These are phyloP conservation scores for Nemopilema nomurai DNA, from an alignment of 30 jellyfish, hydroid and myxozoan genomes.

Conservation along the genomic window DNA sequence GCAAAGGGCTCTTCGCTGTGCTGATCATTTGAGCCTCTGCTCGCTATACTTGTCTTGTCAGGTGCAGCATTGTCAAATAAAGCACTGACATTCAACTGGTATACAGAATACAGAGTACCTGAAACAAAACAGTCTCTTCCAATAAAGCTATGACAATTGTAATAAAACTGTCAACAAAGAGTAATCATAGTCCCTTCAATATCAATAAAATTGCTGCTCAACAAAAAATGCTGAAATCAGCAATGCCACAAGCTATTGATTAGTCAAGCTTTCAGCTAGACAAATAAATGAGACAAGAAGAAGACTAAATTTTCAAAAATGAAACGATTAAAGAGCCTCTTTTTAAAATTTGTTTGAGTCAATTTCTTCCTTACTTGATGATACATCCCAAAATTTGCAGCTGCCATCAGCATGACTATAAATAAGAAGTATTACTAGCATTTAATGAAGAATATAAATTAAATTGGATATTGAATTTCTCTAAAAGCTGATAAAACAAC, in stretches of 20 bases:
- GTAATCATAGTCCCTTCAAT: not conserved
- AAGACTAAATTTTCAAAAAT: too few relatives aligned
- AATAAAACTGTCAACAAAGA: too few relatives aligned
- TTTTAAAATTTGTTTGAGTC: not conserved
- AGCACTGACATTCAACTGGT: constrained; percentile 77
- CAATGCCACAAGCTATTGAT: too few relatives aligned
- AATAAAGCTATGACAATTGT: too few relatives aligned
- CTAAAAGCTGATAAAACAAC: not conserved
- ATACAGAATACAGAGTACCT: constrained; percentile 75
- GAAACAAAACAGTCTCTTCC: not conserved
- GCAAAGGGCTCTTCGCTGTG: constrained; percentile 84
- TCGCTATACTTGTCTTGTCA: constrained; percentile 72
- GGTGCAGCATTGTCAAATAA: constrained; percentile 54
- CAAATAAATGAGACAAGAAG: too few relatives aligned
- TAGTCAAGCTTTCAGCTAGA: too few relatives aligned
- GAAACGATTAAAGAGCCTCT: not conserved
- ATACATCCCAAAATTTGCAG: constrained; percentile 95
- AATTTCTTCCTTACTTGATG: constrained; percentile 75
- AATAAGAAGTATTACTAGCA: not conserved
- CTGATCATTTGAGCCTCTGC: constrained; percentile 81
- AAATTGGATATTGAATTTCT: not conserved
- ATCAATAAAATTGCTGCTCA: too few relatives aligned
- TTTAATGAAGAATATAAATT: not conserved
- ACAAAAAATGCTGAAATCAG: too few relatives aligned
- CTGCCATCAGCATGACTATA: constrained; percentile 97